Evolutionary conservation across 2,113 vertebrate genomes (phyloP), one percentile per base, ranked within the genome.

Genomic region (Callipepla californica): DNA sequence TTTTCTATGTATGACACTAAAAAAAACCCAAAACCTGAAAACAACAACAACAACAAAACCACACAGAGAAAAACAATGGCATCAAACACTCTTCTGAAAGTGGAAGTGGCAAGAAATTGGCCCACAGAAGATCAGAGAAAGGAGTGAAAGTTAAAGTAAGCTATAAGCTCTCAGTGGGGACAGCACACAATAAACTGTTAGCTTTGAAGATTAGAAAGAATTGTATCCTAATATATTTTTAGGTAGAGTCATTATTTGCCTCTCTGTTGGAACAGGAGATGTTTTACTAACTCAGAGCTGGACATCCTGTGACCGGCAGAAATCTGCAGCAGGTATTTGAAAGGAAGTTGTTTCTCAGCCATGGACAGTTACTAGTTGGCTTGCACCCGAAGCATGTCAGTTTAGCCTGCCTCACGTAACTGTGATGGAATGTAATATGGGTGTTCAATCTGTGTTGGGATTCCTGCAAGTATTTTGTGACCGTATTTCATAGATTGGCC

Each of bases 391-490:
- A 36, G 17, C 28, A 1, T 11, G 11, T 47, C 9, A 5, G 25
- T 9, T 19, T 8, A 25, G 74, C 38, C 23, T 21, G 16, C 11
- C 50, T 40, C 6, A 22, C 2, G 12, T 34, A 47, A 40, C 34
- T 19, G 38, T 6, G 20, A 16, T 4, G 34, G 55, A 17, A 20
- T 15, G 70, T 3, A 0, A 7, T 16, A 8, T 0, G 58, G 40
- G 2, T n/a, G 40, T 26, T 9, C 22, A 13, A 23, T 20, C 26
- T 57, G 47, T 32, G 19, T 4, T 7, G 50, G 45, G 16, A 22
- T 66, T 66, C 78, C 65, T 47, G 38, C 65, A 8, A 18, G n/a
- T 7, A 4, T n/a, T 14, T 7, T 10, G 13, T 20, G 74, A 9
- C 50, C 40, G 17, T 2, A 19, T 30, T 51, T 58, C n/a, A 3